Evolutionary conservation across 1,140 invertebrate genomes (phyloP).

Genomic region (Armadillidium nasatum): DNA sequence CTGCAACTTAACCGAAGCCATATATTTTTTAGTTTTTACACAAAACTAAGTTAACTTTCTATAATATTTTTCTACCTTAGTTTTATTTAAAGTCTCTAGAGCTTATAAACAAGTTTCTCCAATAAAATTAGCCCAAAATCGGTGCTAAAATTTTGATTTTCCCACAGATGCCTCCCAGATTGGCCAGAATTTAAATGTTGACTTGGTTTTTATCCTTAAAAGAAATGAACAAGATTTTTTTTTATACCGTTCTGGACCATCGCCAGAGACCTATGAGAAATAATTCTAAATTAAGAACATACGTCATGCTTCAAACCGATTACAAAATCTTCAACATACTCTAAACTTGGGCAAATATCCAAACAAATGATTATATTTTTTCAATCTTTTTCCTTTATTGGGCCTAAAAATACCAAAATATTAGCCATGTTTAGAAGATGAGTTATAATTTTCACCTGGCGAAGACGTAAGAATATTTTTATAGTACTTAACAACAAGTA

Average conservation of each 20-base stretch:
- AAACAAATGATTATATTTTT: neutral
- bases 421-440: neutral
- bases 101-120: too few relatives aligned
- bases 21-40: too few relatives aligned
- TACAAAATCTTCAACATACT: neutral
- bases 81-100: too few relatives aligned
- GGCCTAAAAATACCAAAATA: neutral
- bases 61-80: too few relatives aligned
- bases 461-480: too few relatives aligned
- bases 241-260: neutral
- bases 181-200: neutral
- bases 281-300: neutral
- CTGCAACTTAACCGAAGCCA: neutral
- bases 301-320: neutral
- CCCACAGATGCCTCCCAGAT: neutral
- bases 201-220: neutral
- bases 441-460: too few relatives aligned
- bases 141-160: neutral
- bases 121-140: too few relatives aligned
- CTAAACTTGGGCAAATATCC: neutral
- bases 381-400: neutral
- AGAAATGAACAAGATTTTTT: neutral
- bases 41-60: too few relatives aligned
- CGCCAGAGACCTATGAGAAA: neutral
- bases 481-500: too few relatives aligned